Evolutionary conservation across 1,140 invertebrate species (phyloP), one percentile per base, ranked within the genome.

Genomic region (Archegozetes longisetosus): DNA sequence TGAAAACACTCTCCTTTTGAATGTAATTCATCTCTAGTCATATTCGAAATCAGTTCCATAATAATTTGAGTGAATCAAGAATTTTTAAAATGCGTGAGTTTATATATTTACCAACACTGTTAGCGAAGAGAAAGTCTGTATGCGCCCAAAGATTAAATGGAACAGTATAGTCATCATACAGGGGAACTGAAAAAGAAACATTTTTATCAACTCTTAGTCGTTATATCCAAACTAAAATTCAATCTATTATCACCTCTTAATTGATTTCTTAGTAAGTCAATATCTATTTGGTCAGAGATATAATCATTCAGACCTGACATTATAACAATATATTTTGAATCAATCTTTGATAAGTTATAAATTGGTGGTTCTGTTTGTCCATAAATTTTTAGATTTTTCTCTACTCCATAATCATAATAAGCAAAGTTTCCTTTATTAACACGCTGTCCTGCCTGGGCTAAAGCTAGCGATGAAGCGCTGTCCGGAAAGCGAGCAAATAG

Each of bases 321-420:
- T 14, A 62, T n/a, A 12, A 48, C 40, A 23, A 62, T 55, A 25
- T 60, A 63, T 29, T 49, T 20, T 3, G 12, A 24, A 40, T 27
- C 23, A 17, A 62, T 62, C 22, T 51, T 28, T 20, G 61, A 48
- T 29, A 62, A 22, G 27, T 62, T 53, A 25, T 62, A 62, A 2
- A 47, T 23, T 25, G 60, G 60, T 40, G 59, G 51, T 2, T 22
- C 29, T 40, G 14, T 2, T n/a, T 9, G 24, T 13, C 57, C 53
- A 47, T 63, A 64, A 17, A 17, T 24, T 26, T 20, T 2, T 3
- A 27, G n/a, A 48, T 64, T 63, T 3, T 50, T 47, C 28, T 52
- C n/a, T 0, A 23, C 13, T 13, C 61, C 63, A 32, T 61, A 55
- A 40, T 61, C 60, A 58, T 62, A 73, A 46, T n/a, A 28, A 20